Evolutionary conservation across 1,140 invertebrate species (phyloP).

Genomic region (Uloborus diversus): DNA sequence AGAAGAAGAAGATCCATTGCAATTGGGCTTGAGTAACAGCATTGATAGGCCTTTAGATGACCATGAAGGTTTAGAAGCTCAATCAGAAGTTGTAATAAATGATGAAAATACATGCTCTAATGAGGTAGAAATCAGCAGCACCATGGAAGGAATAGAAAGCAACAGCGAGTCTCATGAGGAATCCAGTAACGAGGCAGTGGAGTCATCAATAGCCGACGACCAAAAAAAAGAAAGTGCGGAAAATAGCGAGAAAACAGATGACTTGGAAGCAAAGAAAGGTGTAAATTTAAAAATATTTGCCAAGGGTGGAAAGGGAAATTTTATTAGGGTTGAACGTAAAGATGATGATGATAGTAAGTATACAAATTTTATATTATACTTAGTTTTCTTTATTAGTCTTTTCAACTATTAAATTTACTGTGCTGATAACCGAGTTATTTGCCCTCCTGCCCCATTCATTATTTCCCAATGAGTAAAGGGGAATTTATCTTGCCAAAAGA

Average conservation of each 20-base stretch:
- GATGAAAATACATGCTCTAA: constrained; percentile 35
- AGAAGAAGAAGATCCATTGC: background rate
- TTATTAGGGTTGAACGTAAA: constrained; percentile 30
- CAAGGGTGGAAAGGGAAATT: constrained; percentile 50
- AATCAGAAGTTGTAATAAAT: constrained; percentile 40
- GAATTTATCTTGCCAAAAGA: too few species aligned
- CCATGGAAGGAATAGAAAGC: background rate
- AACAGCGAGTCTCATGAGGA: constrained; percentile 16
- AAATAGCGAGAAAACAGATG: constrained; percentile 28
- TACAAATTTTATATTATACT: background rate
- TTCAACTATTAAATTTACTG: too few species aligned
- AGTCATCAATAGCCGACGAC: background rate
- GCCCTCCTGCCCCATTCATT: too few species aligned
- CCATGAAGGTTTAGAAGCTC: too few species aligned
- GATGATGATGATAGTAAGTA: constrained; percentile 48
- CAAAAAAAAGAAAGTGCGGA: background rate
- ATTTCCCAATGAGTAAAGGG: too few species aligned
- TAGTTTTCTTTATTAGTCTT: background rate
- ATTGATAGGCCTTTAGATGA: too few species aligned
- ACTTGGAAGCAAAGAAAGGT: constrained; percentile 16
- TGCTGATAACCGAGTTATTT: too few species aligned
- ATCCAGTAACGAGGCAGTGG: constrained; percentile 18
- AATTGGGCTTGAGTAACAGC: too few species aligned
- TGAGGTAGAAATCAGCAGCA: background rate
- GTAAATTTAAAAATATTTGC: constrained; percentile 48